Evolutionary conservation across 2,888 invertebrate species (phyloP), one percentile per base, ranked within the genome.

Genomic region (Chalcis sispes): DNA sequence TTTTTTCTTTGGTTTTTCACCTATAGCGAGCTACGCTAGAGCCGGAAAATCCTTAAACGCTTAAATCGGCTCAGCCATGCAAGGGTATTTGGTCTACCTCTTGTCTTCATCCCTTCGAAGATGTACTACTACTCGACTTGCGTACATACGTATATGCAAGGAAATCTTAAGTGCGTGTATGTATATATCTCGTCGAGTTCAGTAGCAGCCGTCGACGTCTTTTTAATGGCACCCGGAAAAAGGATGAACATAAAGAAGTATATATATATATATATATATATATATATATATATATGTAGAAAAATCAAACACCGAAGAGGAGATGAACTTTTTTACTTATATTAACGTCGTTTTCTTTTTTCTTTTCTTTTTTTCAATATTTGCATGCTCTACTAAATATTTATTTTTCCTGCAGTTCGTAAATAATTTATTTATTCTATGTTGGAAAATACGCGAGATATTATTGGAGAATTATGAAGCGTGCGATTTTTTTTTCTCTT

Each of bases 61-160:
- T 69, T 20, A 62, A 62, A 27, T 56, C 54, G 18, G 18, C 54
- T 65, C 36, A 25, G 8, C 32, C 29, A 23, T 62, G 36, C 18
- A 20, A 13, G 46, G 36, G 48, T 62, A 46, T 74, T 74, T 69
- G 48, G 62, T 52, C 32, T 62, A 42, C 40, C 15, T 46, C 50
- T 56, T 20, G 15, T 58, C n/a, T 32, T 56, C 13, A 23, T 32
- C 27, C 40, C 52, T 18, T 64, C 25, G n/a, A 7, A 10, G n/a
- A n/a, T n/a, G n/a, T n/a, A n/a, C 32, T 32, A 5, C 3, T 46
- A 46, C 13, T 46, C 46, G 36, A 36, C 10, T 10, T 36, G 46
- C 25, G 8, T 52, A 2, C 13, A 18, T 52, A 13, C 15, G 29
- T n/a, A 42, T 40, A 67, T 56, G 23, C 15, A 36, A 7, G 10